phyloP scores from a whole-genome alignment of 2,797 vertebrate species.

The Rhinogobio ventralis region DNA sequence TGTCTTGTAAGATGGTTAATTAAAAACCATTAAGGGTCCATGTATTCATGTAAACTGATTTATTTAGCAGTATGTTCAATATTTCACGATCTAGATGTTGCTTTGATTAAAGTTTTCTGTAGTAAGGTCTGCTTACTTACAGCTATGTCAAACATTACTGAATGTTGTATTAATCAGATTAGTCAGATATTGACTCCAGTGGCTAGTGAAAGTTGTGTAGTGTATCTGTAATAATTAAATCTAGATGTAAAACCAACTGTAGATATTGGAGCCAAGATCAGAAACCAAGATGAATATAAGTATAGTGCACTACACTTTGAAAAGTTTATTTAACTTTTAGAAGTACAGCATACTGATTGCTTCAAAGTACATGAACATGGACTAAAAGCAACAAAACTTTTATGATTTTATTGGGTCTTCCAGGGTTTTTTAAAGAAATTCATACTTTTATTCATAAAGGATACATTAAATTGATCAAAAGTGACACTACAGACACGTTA shows the following conservation, averaged over 20 bases:
- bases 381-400: background rate
- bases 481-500: background rate
- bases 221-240: background rate
- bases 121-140: background rate
- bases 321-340: background rate
- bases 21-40: slow-evolving; percentile 18
- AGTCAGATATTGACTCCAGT: background rate
- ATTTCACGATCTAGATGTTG: background rate
- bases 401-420: background rate
- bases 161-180: background rate
- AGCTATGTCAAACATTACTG: background rate
- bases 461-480: background rate
- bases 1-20: slow-evolving; percentile 3
- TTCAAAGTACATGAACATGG: background rate
- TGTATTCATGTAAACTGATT: background rate
- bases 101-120: background rate
- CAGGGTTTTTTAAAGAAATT: background rate
- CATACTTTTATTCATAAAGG: background rate
- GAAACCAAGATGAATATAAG: background rate
- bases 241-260: background rate
- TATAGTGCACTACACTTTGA: background rate
- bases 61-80: slow-evolving; percentile 4
- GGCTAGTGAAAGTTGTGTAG: background rate
- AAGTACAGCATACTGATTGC: background rate
- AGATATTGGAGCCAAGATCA: background rate